phyloP scores from a whole-genome alignment of 2,888 invertebrate species.

The Adineta ricciae region DNA sequence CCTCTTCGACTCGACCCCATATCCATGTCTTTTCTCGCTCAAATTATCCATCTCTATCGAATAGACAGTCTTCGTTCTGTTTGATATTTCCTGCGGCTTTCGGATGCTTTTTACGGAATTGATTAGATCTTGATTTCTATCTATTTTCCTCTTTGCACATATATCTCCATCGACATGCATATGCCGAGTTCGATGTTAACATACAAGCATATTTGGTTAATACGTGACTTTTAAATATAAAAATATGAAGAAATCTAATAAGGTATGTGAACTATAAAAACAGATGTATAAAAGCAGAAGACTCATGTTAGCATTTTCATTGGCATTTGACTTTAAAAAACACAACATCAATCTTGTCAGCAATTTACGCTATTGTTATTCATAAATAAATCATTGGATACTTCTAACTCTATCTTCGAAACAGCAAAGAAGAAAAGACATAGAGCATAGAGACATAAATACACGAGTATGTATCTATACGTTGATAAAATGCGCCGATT shows the following conservation, averaged over 20 bases:
- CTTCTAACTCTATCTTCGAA: too few relatives aligned
- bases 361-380: background rate
- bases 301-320: background rate
- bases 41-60: background rate
- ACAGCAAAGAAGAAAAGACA: too few relatives aligned
- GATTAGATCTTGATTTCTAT: slow-evolving; percentile 5
- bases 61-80: background rate
- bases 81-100: background rate
- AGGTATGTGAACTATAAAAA: background rate
- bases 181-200: background rate
- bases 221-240: background rate
- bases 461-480: background rate
- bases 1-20: background rate
- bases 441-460: background rate
- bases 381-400: background rate
- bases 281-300: background rate
- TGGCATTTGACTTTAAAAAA: background rate
- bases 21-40: background rate
- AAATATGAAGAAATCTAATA: background rate
- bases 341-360: background rate
- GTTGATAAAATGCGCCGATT: background rate
- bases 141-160: background rate
- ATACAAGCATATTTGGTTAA: background rate
- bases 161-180: background rate
- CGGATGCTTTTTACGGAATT: background rate